Base-by-base conservation (phyloP, 2,797 vertebrate species). In the Melopsittacus undulatus region DNA sequence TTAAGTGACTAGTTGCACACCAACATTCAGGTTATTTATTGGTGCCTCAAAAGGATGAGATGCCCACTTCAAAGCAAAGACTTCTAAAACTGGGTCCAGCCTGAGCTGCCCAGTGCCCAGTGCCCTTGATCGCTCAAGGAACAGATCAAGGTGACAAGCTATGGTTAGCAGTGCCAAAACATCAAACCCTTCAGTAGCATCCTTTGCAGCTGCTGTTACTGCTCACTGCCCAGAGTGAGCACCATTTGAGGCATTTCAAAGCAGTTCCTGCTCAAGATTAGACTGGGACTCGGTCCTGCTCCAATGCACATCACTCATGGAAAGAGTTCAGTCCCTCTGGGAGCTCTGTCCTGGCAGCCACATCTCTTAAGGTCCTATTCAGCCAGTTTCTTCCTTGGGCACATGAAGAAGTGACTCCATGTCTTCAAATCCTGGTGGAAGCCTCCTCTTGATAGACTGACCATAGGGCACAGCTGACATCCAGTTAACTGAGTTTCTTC, bases 241-340 rank as follows among this genome's bases (percentile, higher is more conserved):
- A 20, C 24, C 4, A 2, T 0, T 36, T 81, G 46, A 76, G 76
- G 79, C 63, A 43, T 63, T 46, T 34, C 87, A 27, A 30, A 32
- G 74, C 56, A 63, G 15, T 11, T 63, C 26, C 29, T 1, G 1
- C 52, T 36, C 0, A 0, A 20, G 27, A 30, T 2, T 19, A 76
- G 64, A 22, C 22, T 56, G 1, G 1, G 38, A 51, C 34, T 89
- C 0, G 0, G 52, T 76, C 36, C 57, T 49, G 26, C 43, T 81
- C 69, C 43, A 61, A 3, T 10, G 15, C 7, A 0, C 23, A 45
- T 8, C 10, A 34, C 34, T n/a, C 6, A 1, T 9, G 52, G 52
- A n/a, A 52, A 56, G 8, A n/a, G 52, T 20, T n/a, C 52, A n/a
- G 45, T 5, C 7, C 34, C 38, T 40, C 7, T 1, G 2, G 62